Base-by-base conservation (phyloP, 1,140 invertebrate species). In the Drosophila jambulina region DNA sequence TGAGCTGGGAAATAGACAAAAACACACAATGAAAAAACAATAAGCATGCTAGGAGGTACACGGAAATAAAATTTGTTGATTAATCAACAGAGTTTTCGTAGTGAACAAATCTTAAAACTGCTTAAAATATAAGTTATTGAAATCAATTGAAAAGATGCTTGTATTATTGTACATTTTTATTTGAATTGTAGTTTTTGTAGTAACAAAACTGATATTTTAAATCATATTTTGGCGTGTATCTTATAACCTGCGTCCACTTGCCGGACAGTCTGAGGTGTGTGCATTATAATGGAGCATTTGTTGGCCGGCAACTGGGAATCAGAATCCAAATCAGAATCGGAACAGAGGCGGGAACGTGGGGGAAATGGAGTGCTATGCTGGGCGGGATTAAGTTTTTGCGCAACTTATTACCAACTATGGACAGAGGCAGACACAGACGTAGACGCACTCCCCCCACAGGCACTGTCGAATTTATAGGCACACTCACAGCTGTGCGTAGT, bases 361-460 rank as follows among this genome's bases (percentile, higher is more conserved):
- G 7, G 19, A 21, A n/a, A n/a, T n/a, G 15, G 23, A 29, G 40
- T 40, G 40, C 15, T 9, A 8, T 15, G 62, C 58, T 65, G 54
- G 71, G 63, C 53, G 85, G 84, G 74, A 88, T 88, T 84, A 88
- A 84, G 84, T 90, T 88, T 85, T 83, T 81, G 80, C 27, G 29
- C 80, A 84, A 84, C 80, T 80, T 87, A 90, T 84, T 84, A 76
- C 84, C 72, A 87, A 84, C 84, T 78, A 88, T 84, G 72, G 58
- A 48, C 67, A 70, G 53, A 21, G 54, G 48, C 51, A 64, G 27
- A 58, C 36, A 57, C 49, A 23, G 25, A 15, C 49, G 21, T 36
- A 64, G 21, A 53, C 27, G 27, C 61, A 49, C 29, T 53, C 23
- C 53, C 38, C 4, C 8, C 7, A 1, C 12, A 34, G 12, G 32